Conservation (phyloP, 2,797 vertebrate species). For the Psittacula derbiana region DNA sequence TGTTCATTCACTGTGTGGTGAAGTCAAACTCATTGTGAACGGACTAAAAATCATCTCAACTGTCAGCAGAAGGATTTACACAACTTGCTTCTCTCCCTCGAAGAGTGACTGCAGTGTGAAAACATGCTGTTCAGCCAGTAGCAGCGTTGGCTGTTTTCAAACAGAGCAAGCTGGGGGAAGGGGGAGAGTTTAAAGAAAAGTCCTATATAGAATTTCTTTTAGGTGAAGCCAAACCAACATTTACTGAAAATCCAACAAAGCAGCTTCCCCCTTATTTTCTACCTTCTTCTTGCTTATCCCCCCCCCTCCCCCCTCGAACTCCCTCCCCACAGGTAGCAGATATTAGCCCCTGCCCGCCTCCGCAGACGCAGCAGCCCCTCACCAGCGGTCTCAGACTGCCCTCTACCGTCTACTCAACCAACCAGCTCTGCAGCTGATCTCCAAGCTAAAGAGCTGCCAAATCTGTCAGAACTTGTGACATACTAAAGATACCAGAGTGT, state of each 20-base stretch:
- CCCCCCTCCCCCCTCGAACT: not conserved
- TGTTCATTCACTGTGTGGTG: not conserved
- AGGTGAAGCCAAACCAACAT: slow-evolving; percentile 45
- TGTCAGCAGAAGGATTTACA: slow-evolving; percentile 57
- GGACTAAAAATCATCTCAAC: slow-evolving; percentile 38
- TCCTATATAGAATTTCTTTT: slow-evolving; percentile 45
- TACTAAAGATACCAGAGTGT: slow-evolving; percentile 23
- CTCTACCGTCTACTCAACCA: slow-evolving; percentile 75
- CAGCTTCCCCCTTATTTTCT: slow-evolving; percentile 22
- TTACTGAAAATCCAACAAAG: slow-evolving; percentile 47
- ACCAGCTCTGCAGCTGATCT: not conserved
- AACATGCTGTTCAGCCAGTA: slow-evolving; percentile 31
- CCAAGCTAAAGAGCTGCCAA: slow-evolving; percentile 54
- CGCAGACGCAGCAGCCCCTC: not conserved
- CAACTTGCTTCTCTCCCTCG: not conserved
- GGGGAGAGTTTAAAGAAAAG: not conserved
- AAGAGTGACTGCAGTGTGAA: slow-evolving; percentile 33
- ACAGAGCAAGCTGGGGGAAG: not conserved
- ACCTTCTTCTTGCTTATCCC: not conserved
- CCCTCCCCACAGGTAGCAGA: slow-evolving; percentile 63
- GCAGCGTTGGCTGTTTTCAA: slow-evolving; percentile 9
- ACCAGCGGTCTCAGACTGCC: slow-evolving; percentile 80
- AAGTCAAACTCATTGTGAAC: slow-evolving; percentile 12
- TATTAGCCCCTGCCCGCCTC: slow-evolving; percentile 3
- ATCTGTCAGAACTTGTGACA: slow-evolving; percentile 47